phyloP scores from a whole-genome alignment of 2,888 invertebrate species.

The Melanostoma mellinum region DNA sequence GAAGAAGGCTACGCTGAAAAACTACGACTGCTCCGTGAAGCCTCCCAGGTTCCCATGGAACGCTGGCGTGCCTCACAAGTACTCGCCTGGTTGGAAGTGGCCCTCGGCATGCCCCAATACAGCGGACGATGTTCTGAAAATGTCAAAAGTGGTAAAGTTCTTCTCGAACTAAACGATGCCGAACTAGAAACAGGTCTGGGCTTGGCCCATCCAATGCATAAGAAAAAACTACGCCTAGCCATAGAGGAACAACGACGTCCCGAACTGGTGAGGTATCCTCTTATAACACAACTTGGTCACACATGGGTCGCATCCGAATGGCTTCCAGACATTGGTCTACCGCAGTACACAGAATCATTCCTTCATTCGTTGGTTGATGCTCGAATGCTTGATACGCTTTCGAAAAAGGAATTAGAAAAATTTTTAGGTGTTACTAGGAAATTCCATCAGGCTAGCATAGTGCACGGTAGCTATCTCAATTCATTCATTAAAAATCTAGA shows the following conservation, averaged over 20 bases:
- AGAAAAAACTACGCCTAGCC: constrained; percentile 95
- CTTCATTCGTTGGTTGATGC: constrained; percentile 95
- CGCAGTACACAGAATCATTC: constrained; percentile 94
- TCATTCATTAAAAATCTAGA: neutral
- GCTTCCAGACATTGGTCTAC: constrained; percentile 94
- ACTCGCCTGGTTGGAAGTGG: constrained; percentile 96
- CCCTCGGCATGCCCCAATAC: constrained; percentile 96
- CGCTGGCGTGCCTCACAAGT: constrained; percentile 97
- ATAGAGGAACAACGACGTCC: constrained; percentile 96
- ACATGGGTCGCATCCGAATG: constrained; percentile 97
- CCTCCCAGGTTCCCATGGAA: constrained; percentile 92
- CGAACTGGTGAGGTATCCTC: constrained; percentile 92
- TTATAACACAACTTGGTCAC: constrained; percentile 93
- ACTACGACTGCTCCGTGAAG: constrained; percentile 87
- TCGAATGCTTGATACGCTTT: constrained; percentile 94
- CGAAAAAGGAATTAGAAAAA: constrained; percentile 96
- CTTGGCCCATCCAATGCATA: constrained; percentile 95
- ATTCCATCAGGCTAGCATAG: constrained; percentile 96
- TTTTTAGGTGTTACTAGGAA: constrained; percentile 95
- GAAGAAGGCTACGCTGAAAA: constrained; percentile 82
- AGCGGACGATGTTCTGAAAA: constrained; percentile 95
- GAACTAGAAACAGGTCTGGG: constrained; percentile 95
- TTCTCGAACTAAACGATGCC: constrained; percentile 94
- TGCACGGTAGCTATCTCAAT: constrained; percentile 86
- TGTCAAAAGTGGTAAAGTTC: constrained; percentile 97